Percentiles rank a stretch among this genome's conserved stretches.
These are phyloP conservation scores for Chouioia cunea DNA, from an alignment of 2,888 invertebrate genomes.

Conservation along the genomic window DNA sequence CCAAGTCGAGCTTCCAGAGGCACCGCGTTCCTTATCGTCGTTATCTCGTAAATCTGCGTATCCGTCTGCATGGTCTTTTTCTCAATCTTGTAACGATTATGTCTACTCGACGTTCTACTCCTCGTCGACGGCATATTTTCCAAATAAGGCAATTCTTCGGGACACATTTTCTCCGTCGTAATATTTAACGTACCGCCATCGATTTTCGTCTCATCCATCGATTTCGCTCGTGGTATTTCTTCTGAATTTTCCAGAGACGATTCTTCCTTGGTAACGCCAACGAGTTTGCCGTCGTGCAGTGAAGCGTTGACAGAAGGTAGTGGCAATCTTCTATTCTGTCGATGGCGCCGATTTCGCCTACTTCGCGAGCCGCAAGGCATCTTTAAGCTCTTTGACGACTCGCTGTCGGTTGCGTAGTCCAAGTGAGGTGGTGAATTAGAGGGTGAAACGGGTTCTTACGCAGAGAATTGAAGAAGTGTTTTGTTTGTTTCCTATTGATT, in stretches of 20 bases:
- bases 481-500: too few relatives aligned
- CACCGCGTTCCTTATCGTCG: constrained; percentile 53
- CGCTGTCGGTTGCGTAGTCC: constrained; percentile 54
- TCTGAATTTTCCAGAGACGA: constrained; percentile 22
- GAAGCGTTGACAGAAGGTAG: constrained; percentile 31
- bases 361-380: constrained; percentile 61
- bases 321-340: constrained; percentile 54
- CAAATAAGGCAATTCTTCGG: constrained; percentile 44
- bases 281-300: constrained; percentile 28
- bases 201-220: constrained; percentile 38
- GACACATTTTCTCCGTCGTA: constrained; percentile 49
- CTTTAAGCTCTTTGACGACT: constrained; percentile 30
- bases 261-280: constrained; percentile 34
- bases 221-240: constrained; percentile 8
- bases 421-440: not conserved
- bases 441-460: too few relatives aligned
- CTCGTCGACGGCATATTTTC: constrained; percentile 48
- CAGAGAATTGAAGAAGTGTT: too few relatives aligned
- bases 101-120: constrained; percentile 43
- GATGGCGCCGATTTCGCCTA: constrained; percentile 57
- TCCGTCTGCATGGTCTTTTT: constrained; percentile 52
- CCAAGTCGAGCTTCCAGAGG: constrained; percentile 60
- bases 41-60: constrained; percentile 59
- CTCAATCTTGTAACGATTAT: constrained; percentile 53
- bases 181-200: constrained; percentile 51